A percentile compares a stretch with the other conserved stretches of the same genome.
These are phyloP conservation scores for Philonicus albiceps DNA, from an alignment of 2,888 invertebrate genomes.

Conservation along the genomic window DNA sequence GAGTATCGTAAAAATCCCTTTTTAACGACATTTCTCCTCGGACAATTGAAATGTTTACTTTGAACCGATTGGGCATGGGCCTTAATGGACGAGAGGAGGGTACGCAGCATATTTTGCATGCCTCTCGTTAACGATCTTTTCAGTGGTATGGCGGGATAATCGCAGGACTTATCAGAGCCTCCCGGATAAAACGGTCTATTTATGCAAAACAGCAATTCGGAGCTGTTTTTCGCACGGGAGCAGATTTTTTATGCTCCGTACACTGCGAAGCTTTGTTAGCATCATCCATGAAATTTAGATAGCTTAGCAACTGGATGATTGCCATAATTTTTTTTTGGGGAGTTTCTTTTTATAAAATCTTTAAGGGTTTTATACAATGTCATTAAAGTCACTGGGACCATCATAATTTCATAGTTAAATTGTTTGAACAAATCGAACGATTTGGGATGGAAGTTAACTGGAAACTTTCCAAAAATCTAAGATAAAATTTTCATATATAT, in stretches of 20 bases:
- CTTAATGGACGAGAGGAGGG: background rate
- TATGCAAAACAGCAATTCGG: background rate
- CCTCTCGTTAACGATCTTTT: background rate
- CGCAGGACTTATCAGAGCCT: background rate
- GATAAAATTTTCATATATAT: background rate
- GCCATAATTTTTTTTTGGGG: background rate
- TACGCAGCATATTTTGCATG: slow-evolving; percentile 11
- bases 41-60: slow-evolving; percentile 20
- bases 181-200: background rate
- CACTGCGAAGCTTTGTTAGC: background rate
- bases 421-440: background rate
- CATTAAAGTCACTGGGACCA: background rate
- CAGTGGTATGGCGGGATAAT: background rate
- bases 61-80: slow-evolving; percentile 3
- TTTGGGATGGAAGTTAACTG: background rate
- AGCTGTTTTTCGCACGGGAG: background rate
- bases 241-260: background rate
- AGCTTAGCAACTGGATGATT: background rate
- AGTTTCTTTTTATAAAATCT: background rate
- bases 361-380: background rate
- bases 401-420: background rate
- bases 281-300: background rate
- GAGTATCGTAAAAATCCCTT: slow-evolving; percentile 15
- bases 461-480: background rate
- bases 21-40: background rate